Evolutionary conservation across 2,113 vertebrate species (phyloP), one percentile per base, ranked within the genome.

Genomic region (Tupaia chinensis): DNA sequence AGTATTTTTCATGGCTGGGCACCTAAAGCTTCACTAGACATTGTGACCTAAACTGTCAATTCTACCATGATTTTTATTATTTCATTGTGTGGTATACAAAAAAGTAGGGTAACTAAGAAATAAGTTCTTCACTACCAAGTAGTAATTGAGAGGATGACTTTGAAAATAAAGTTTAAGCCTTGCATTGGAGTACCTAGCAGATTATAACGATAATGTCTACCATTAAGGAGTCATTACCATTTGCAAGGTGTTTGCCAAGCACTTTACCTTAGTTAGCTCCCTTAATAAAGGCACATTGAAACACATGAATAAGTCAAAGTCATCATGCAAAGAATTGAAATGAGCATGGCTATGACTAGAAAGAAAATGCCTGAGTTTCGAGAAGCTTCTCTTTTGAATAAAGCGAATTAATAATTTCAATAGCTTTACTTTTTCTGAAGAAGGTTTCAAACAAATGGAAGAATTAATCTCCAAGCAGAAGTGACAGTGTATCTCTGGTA

Each of bases 61-160:
- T 68, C 6, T 60, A 61, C 15, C 9, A 56, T 34, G 53, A 68
- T 82, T 76, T 61, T 73, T 79, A 17, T 72, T 27, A 29, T 78
- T 87, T 93, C 12, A 44, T 25, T 34, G 19, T 83, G 15, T n/a
- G 34, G 15, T 25, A 56, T 60, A 53, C 56, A 79, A 56, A 79
- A 22, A 65, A 68, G 9, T 82, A 19, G 70, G 69, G 3, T 73
- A 66, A 84, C 29, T 86, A 60, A 73, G 20, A 94, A 94, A n/a
- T 65, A 79, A 63, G 25, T 92, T 86, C 5, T 60, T 96, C 27
- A 70, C n/a, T 93, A 23, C 27, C 1, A 74, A 93, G 34, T 44
- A 79, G 32, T 89, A 44, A 95, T 78, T 60, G 44, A 80, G 73
- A 90, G 76, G 72, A n/a, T 95, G 88, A 95, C 91, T 95, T 96